These are phyloP conservation scores for Priapulus caudatus DNA, from an alignment of 2,888 invertebrate species.

Conservation along the genomic window DNA sequence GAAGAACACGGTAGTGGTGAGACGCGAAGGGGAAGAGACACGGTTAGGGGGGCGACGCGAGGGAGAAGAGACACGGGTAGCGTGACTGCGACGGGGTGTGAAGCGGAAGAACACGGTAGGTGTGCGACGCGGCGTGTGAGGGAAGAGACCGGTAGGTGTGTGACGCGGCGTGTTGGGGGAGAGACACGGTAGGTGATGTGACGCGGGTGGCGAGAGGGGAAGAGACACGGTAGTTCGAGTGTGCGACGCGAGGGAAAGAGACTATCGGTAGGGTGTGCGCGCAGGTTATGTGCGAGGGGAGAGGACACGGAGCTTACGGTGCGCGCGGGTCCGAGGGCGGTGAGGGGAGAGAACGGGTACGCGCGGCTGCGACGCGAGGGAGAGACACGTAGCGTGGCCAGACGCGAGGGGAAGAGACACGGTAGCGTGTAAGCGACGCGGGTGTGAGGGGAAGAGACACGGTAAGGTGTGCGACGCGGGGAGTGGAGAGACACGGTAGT, in stretches of 20 bases:
- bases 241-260: background rate
- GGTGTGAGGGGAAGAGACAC: constrained; percentile 11
- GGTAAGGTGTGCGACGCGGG: constrained; percentile 39
- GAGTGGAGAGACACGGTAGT: too few species aligned
- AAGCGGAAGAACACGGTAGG: too few species aligned
- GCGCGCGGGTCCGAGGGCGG: background rate
- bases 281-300: background rate
- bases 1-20: too few species aligned
- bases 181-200: constrained; percentile 18
- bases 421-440: too few species aligned
- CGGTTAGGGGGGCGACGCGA: constrained; percentile 38
- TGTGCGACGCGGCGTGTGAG: constrained; percentile 21
- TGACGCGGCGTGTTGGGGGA: constrained; percentile 23
- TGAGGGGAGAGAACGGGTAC: too few species aligned
- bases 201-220: constrained; percentile 17
- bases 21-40: constrained; percentile 10
- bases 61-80: constrained; percentile 24
- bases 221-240: background rate
- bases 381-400: too few species aligned
- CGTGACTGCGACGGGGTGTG: constrained; percentile 23
- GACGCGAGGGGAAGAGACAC: too few species aligned
- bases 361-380: too few species aligned
- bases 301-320: background rate
- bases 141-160: constrained; percentile 23
- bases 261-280: background rate